Percentiles rank a stretch among this genome's conserved stretches.
Conservation (phyloP, 2,797 vertebrate species). For the Stomatorhinus walkeri region DNA sequence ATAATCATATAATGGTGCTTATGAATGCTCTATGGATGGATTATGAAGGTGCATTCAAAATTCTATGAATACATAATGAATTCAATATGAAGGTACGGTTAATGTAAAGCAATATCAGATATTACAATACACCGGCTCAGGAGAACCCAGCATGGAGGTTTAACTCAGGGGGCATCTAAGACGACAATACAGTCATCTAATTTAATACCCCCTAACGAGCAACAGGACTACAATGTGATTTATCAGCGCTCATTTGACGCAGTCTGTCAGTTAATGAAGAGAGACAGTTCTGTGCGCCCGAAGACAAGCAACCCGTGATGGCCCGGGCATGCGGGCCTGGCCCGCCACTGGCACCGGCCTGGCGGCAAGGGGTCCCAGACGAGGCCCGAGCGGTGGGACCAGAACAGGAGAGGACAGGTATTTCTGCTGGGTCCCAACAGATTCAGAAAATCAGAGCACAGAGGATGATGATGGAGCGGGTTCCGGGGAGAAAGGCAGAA, state of each 20-base stretch:
- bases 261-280: background rate
- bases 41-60: background rate
- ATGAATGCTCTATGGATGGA: background rate
- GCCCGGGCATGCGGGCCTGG: background rate
- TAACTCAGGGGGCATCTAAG: background rate
- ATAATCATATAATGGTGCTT: background rate
- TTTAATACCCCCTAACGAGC: background rate
- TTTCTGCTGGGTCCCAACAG: background rate
- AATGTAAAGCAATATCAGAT: background rate
- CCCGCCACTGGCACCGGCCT: background rate
- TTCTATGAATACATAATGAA: background rate
- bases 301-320: background rate
- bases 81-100: background rate
- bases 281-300: background rate
- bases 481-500: background rate
- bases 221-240: background rate
- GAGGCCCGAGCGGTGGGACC: background rate
- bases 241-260: background rate
- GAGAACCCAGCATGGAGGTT: background rate
- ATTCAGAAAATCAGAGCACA: background rate
- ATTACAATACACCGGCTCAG: background rate
- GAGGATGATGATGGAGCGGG: background rate
- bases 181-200: background rate
- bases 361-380: background rate
- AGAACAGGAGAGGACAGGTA: background rate